These are phyloP conservation scores for Drosophila cognata DNA, from an alignment of 2,888 invertebrate genomes.

Conservation along the genomic window DNA sequence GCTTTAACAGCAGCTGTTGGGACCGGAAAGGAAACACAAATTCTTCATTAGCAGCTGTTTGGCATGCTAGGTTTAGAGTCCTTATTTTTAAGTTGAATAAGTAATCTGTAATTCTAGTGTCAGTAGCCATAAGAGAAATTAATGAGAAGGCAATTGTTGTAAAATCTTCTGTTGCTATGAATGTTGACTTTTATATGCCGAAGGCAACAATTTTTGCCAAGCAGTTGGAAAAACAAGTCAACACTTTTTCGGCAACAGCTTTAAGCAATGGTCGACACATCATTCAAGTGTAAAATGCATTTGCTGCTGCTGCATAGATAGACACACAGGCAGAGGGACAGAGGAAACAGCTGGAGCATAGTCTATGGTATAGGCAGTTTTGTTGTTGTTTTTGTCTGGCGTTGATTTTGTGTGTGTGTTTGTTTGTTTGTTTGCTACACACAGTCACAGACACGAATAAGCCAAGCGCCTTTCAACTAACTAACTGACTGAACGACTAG, in stretches of 20 bases:
- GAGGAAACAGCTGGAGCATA: constrained; percentile 9
- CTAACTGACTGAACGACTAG: constrained; percentile 44
- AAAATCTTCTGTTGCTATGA: neutral
- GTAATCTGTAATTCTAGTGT: neutral
- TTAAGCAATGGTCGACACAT: constrained; percentile 33
- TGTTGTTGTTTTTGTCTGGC: constrained; percentile 61
- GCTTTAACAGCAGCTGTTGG: neutral
- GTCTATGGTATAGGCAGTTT: constrained; percentile 33
- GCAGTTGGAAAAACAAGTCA: constrained; percentile 33
- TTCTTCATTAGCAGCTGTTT: neutral
- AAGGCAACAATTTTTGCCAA: constrained; percentile 1
- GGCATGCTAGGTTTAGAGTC: neutral
- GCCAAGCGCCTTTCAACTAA: constrained; percentile 45
- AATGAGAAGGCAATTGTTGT: neutral
- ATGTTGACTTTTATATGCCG: neutral
- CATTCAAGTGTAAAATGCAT: constrained; percentile 54
- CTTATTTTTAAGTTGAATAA: neutral
- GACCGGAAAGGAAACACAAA: neutral
- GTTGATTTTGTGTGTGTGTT: constrained; percentile 32
- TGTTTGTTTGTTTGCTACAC: constrained; percentile 47
- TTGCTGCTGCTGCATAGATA: constrained; percentile 37
- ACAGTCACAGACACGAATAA: constrained; percentile 28
- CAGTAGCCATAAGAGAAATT: neutral
- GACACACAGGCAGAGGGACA: neutral
- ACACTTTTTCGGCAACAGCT: constrained; percentile 39